Evolutionary conservation across 1,140 invertebrate species (phyloP), one percentile per base, ranked within the genome.

Genomic region (Ladona fulva): DNA sequence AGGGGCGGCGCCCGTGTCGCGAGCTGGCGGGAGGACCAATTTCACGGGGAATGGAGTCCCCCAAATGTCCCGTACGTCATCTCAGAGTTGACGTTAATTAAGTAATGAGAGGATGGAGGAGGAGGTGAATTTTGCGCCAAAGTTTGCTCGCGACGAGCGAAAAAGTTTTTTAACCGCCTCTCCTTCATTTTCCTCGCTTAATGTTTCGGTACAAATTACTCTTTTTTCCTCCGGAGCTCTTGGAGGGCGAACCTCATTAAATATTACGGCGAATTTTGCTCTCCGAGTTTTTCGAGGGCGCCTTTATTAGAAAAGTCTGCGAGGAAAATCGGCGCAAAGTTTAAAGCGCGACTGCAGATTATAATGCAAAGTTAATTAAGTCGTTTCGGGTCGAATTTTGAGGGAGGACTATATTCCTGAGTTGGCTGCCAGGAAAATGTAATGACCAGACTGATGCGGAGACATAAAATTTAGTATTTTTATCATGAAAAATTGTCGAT

Each of bases 301-400:
- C 52, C 52, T 66, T 66, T 66, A 66, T 66, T 66, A 66, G 52
- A 66, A 66, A 66, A 66, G 52, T 66, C 52, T 66, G 52, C 16
- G 52, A 66, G 52, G 52, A 66, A 66, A 66, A 66, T 66, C 52
- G n/a, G 16, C 52, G 52, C n/a, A 66, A 66, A 66, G 52, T 66
- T 66, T 16, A 66, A 66, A 66, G n/a, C 14, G 52, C 14, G 3
- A 66, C 1, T 66, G n/a, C n/a, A 22, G 52, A 16, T 66, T 66
- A 66, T 66, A 66, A 66, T 66, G n/a, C 14, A 66, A 66, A 66
- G 52, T 66, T 66, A 66, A 66, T 66, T 66, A 66, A 66, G 52
- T 66, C 52, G 1, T 66, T 66, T 22, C 52, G 14, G 52, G 52
- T 6, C 52, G n/a, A 66, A 66, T 19, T 16, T 66, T 66, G 29